Base-by-base conservation (phyloP, 2,797 vertebrate genomes). In the Heliangelus exortis region DNA sequence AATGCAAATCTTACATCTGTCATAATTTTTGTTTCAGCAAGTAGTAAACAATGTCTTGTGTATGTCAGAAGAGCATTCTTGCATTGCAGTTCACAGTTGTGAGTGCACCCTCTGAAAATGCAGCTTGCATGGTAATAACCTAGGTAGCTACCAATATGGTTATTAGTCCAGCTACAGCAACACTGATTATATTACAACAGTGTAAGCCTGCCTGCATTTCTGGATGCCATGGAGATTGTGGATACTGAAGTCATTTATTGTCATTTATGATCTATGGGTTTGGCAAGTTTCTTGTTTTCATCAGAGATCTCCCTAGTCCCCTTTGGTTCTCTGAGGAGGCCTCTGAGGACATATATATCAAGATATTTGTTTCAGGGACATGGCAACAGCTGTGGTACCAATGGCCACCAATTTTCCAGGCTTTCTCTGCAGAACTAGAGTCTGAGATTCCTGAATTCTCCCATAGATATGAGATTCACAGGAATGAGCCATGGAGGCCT, bases 1-100 rank as follows among this genome's bases (percentile, higher is more conserved):
- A 92, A 85, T 85, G 77, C 92, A 92, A 80, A 94, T 91, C 51
- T 50, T 82, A 12, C 48, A 74, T 55, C 75, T 90, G 87, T 50
- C 69, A 31, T 47, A 29, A 10, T 83, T 91, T 92, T 83, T 89
- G 36, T 87, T 91, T 72, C 20, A 2, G 16, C 53, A 33, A 76
- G 67, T 55, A 63, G 43, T 82, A 87, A 90, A 58, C 77, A 78
- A n/a, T 69, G 36, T 50, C 39, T 62, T 58, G 18, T 15, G 9
- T 59, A 2, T 39, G 43, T 76, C 23, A 58, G 43, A 79, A 51
- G 43, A 76, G n/a, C 3, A 0, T 33, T 87, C 43, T 82, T 76
- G 54, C 21, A 1, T 9, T 47, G 39, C 34, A 16, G 33, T 50
- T 73, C 21, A 41, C 47, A 50, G 34, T 12, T 65, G 34, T 22